A percentile compares a stretch with the other conserved stretches of the same genome.
These are phyloP conservation scores for fruit fly (Drosophila melanogaster) DNA, from an alignment of 1,140 invertebrate species.

Conservation along the genomic window Release_6_plus_ISO1_MT NT_037436.4:9949001-9949500, in stretches of 20 bases:
- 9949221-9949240: conserved; percentile 63
- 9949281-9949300: conserved; percentile 79
- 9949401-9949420: conserved; percentile 1
- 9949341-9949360: conserved; percentile 82
- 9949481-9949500: conserved; percentile 17
- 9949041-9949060: conserved; percentile 95
- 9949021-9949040: conserved; percentile 98
- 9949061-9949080: conserved; percentile 95
- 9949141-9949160: conserved; percentile 48
- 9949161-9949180: not conserved
- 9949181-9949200: not conserved
- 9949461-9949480: conserved; percentile 45
- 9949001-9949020: conserved; percentile 92
- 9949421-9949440: conserved; percentile 8
- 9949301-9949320: conserved; percentile 82
- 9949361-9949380: conserved; percentile 65
- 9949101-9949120: conserved; percentile 93
- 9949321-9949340: conserved; percentile 83
- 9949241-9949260: conserved; percentile 53
- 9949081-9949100: conserved; percentile 95
- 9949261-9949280: conserved; percentile 53
- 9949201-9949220: conserved; percentile 28
- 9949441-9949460: conserved; percentile 74
- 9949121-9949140: conserved; percentile 96
- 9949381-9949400: conserved; percentile 10